Evolutionary conservation across 2,797 vertebrate species (phyloP).

Genomic region (Crossoptilon crossoptilon): DNA sequence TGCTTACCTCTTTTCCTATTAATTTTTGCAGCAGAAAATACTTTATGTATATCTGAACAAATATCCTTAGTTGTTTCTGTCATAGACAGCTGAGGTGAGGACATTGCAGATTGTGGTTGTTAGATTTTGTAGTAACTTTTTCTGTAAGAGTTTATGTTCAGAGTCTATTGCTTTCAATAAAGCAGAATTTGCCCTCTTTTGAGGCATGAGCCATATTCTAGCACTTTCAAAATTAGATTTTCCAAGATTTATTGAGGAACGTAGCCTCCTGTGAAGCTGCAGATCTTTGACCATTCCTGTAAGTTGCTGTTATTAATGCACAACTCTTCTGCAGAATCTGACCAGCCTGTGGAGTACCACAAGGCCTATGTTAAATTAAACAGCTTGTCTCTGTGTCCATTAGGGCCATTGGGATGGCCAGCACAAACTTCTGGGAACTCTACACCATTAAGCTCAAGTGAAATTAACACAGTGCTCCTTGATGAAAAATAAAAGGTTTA

Average conservation of each 20-base stretch:
- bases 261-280: not conserved
- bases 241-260: not conserved
- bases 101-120: not conserved
- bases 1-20: not conserved
- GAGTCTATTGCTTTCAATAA: not conserved
- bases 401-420: not conserved
- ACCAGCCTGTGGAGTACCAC: not conserved
- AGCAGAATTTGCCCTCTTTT: not conserved
- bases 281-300: not conserved
- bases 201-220: not conserved
- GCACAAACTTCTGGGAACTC: too few relatives aligned
- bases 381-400: not conserved
- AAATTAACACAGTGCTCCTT: not conserved
- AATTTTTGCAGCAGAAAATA: not conserved
- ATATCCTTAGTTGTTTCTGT: not conserved
- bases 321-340: not conserved
- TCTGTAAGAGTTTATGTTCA: not conserved
- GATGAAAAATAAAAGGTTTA: not conserved
- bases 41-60: not conserved
- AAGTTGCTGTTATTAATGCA: not conserved
- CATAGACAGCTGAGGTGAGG: not conserved
- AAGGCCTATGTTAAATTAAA: not conserved
- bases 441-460: too few relatives aligned
- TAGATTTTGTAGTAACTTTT: not conserved
- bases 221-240: not conserved